Evolutionary conservation across 2,888 invertebrate species (phyloP), one percentile per base, ranked within the genome.

Genomic region (Archips xylosteana): DNA sequence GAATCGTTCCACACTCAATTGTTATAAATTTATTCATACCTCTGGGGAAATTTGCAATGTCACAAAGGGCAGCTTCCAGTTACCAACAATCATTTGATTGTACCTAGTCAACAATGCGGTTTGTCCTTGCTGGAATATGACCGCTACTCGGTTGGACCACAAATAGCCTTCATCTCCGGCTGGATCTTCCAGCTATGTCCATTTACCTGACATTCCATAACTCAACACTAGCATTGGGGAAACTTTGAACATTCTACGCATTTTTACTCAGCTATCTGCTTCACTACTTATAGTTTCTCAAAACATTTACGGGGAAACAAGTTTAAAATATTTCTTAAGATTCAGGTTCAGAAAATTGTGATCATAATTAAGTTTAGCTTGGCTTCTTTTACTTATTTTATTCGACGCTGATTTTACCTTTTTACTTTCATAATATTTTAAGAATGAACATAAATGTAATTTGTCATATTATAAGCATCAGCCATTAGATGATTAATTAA

Each of bases 191-290:
- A n/a, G 51, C 32, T n/a, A 49, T 62, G 49, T 23, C 54, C 42
- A 45, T 62, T 54, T 45, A 62, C 62, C 54, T 62, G 62, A 54
- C 70, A 70, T 70, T 32, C 70, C 62, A 70, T 70, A 54, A 62
- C 62, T 54, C 70, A 51, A 70, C 62, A 62, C 70, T 42, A 15
- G 45, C 54, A 45, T 62, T 13, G 39, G 51, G 32, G 57, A 32
- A 69, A 57, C 32, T 15, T 32, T 57, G 32, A 12, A 57, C 9
- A 57, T 57, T 57, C 32, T 57, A 57, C 12, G 10, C 9, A 32
- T 57, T 57, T 57, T 57, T 57, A 3, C 12, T 4, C 3, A 32
- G 32, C 9, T 12, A 57, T 57, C 57, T 57, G 32, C 5, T 12
- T 32, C 32, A 57, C 32, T 57, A 32, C 32, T 10, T 32, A 57